Evolutionary conservation across 2,888 invertebrate species (phyloP).

Genomic region (Deroplatys truncata): DNA sequence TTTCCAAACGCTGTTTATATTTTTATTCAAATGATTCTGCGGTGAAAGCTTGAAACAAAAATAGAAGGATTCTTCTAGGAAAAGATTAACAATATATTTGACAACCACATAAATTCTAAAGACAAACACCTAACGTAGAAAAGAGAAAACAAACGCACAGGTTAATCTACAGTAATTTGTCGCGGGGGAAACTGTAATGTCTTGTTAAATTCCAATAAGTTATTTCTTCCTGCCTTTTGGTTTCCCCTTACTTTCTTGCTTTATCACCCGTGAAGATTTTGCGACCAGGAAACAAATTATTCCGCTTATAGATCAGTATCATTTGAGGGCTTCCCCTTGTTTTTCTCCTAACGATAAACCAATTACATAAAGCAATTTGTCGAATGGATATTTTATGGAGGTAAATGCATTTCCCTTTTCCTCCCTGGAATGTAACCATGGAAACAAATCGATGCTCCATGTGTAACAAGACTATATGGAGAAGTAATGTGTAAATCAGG

Average conservation of each 20-base stretch:
- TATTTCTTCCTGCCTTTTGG: not conserved
- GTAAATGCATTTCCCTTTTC: not conserved
- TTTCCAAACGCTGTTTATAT: too few relatives aligned
- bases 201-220: not conserved
- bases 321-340: not conserved
- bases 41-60: too few relatives aligned
- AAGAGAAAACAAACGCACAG: not conserved
- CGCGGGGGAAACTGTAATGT: not conserved
- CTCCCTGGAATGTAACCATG: not conserved
- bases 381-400: not conserved
- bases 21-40: too few relatives aligned
- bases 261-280: not conserved
- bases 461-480: too few relatives aligned
- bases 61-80: too few relatives aligned
- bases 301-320: not conserved
- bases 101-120: too few relatives aligned
- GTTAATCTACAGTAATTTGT: not conserved
- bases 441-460: too few relatives aligned
- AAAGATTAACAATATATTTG: too few relatives aligned
- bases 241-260: not conserved
- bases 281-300: not conserved
- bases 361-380: not conserved
- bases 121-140: too few relatives aligned
- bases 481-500: too few relatives aligned
- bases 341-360: not conserved